Percentiles rank a stretch among this genome's conserved stretches.
Conservation (phyloP, 2,113 vertebrate genomes). For the Psophia crepitans region DNA sequence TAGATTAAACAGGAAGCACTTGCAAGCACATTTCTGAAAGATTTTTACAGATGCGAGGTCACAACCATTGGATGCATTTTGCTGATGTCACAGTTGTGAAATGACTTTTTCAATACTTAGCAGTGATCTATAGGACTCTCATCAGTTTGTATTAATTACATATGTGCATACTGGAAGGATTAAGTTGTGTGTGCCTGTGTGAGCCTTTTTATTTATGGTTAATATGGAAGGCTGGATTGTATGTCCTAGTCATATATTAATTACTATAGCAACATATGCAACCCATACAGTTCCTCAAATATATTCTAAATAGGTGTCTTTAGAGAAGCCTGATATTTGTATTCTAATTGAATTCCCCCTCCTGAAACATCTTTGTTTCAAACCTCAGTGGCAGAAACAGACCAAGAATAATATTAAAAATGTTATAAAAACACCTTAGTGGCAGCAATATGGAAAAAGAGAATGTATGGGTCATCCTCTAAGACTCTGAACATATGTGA, state of each 20-base stretch:
- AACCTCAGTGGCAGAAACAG: conserved; percentile 40
- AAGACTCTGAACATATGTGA: conserved; percentile 48
- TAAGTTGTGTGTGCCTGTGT: background rate
- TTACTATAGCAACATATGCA: background rate
- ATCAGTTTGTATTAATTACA: background rate
- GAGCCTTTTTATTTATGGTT: background rate
- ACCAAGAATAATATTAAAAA: conserved; percentile 30
- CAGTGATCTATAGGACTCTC: conserved; percentile 14
- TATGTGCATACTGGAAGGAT: background rate
- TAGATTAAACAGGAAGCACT: background rate
- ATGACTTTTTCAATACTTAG: conserved; percentile 23
- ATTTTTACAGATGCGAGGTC: conserved; percentile 26
- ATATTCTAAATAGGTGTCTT: background rate
- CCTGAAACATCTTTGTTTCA: conserved; percentile 34
- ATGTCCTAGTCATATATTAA: background rate
- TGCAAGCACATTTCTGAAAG: conserved; percentile 20
- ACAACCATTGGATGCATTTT: background rate
- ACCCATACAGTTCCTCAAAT: background rate
- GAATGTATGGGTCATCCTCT: conserved; percentile 30
- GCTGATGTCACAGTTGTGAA: conserved; percentile 49
- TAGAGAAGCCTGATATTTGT: conserved; percentile 7
- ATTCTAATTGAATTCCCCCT: conserved; percentile 11
- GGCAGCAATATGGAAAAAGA: conserved; percentile 14
- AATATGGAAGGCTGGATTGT: background rate
- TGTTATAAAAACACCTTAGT: conserved; percentile 20